Evolutionary conservation across 2,113 vertebrate genomes (phyloP).

Genomic region (Eulacestoma nigropectus): DNA sequence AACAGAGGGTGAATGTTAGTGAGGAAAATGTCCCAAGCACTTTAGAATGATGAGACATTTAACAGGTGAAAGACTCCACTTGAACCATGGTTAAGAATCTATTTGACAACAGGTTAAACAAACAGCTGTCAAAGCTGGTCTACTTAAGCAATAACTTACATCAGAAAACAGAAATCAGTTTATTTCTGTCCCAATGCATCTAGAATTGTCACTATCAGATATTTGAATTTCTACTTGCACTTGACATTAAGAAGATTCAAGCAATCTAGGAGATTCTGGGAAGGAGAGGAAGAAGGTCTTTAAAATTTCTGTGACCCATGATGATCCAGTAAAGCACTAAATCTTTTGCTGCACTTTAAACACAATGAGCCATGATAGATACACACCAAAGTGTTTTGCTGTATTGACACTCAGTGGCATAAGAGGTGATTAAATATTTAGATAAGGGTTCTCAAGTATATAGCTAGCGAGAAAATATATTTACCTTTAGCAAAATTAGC

Average conservation of each 20-base stretch:
- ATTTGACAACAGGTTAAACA: background rate
- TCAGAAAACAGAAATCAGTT: background rate
- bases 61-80: background rate
- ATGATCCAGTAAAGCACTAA: background rate
- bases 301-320: background rate
- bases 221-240: background rate
- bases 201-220: background rate
- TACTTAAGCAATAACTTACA: background rate
- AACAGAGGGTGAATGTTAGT: background rate
- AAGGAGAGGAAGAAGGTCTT: background rate
- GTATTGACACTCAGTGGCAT: background rate
- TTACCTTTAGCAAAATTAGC: background rate
- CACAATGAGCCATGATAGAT: background rate
- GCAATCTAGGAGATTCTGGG: background rate
- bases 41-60: background rate
- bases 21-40: background rate
- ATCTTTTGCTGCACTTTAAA: background rate
- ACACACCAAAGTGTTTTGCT: background rate
- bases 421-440: slow-evolving; percentile 39
- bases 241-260: background rate
- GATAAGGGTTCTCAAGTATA: slow-evolving; percentile 1
- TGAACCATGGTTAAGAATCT: background rate
- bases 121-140: background rate
- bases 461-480: background rate
- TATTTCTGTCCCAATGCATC: background rate